A percentile compares a stretch with the other conserved stretches of the same genome.
Evolutionary conservation across 64 coral and sea anemone species (phyloP).

Genomic region (Orbicella faveolata): DNA sequence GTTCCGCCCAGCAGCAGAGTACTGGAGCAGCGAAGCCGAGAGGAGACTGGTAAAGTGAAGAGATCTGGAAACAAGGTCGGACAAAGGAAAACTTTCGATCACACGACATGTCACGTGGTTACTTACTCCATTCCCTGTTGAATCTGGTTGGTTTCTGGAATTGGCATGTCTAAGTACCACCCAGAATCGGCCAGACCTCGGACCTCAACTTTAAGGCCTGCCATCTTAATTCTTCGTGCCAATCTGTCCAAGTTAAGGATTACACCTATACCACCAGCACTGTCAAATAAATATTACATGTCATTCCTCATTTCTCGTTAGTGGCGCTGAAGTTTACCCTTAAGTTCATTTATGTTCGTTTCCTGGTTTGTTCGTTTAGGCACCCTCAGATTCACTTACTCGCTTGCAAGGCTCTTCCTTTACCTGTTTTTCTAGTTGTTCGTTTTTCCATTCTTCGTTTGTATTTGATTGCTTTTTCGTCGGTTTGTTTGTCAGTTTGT

Average conservation of each 20-base stretch:
- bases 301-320: background rate
- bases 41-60: background rate
- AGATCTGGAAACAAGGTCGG: background rate
- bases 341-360: too few species aligned
- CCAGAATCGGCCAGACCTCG: slow-evolving; percentile 85
- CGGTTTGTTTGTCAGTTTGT: too few species aligned
- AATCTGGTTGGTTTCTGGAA: background rate
- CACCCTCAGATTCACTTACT: too few species aligned
- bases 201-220: slow-evolving; percentile 63
- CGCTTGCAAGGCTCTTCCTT: too few species aligned
- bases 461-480: too few species aligned
- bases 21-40: background rate
- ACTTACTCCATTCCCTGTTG: slow-evolving; percentile 53
- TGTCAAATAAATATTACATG: background rate
- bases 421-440: too few species aligned
- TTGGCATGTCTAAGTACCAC: slow-evolving; percentile 64
- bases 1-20: too few species aligned
- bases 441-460: too few species aligned
- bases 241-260: slow-evolving; percentile 86
- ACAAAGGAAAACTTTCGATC: background rate
- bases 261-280: slow-evolving; percentile 90
- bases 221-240: slow-evolving; percentile 19
- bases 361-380: too few species aligned
- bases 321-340: too few species aligned
- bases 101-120: background rate